Evolutionary conservation across 2,888 invertebrate species (phyloP), one percentile per base, ranked within the genome.

Genomic region (Eupelmus urozonus): DNA sequence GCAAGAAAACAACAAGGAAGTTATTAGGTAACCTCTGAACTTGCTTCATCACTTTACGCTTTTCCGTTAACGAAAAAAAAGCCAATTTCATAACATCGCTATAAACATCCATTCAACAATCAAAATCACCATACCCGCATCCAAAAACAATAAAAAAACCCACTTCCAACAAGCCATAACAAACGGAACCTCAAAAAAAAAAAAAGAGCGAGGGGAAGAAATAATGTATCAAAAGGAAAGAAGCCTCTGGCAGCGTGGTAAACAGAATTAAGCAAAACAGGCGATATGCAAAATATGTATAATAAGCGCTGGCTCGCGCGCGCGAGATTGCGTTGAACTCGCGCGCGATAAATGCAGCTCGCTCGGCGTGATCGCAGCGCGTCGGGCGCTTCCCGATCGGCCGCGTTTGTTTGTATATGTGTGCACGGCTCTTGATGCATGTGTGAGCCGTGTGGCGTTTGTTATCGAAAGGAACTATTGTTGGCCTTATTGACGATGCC

Each of bases 391-490:
- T 69, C 42, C 67, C 69, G 69, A 75, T 49, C 62, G 27, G 2
- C 25, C 11, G 11, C 1, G 16, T 42, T 11, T 40, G 34, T 51
- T 13, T 20, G 20, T 23, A 40, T 63, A 23, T 23, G 34, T 42
- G 42, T 7, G 16, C 23, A 27, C 40, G 55, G 23, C 34, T n/a
- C n/a, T n/a, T n/a, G n/a, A n/a, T 70, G 67, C 59, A 69, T 74
- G 75, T 72, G 34, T 65, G n/a, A n/a, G n/a, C n/a, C 59, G 70
- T 25, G n/a, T 20, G 23, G 75, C 75, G 80, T 78, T 80, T 84
- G 84, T 86, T 86, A 86, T 88, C 85, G 82, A 85, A 16, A 85
- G 84, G 83, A 85, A 85, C 87, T 85, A 88, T 87, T 87, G 86
- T 87, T 81, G 81, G 69, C 82, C 78, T 84, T 82, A 83, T 84